These are phyloP conservation scores for Himalopsyche anomala DNA, from an alignment of 2,888 invertebrate species.

Conservation along the genomic window DNA sequence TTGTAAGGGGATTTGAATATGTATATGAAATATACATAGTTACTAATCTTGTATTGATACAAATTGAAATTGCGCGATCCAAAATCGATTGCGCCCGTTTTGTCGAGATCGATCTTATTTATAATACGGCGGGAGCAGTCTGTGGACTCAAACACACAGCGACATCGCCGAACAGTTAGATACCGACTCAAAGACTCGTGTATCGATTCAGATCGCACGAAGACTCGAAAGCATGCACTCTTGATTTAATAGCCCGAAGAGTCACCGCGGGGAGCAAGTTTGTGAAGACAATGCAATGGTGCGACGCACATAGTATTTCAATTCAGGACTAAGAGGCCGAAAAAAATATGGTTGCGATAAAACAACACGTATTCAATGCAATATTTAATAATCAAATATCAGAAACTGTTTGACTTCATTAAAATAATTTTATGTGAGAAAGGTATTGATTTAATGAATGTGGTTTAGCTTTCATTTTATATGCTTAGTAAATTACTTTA, in stretches of 20 bases:
- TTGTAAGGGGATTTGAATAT: too few species aligned
- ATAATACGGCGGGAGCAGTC: slow-evolving; percentile 27
- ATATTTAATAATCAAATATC: too few species aligned
- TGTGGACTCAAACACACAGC: slow-evolving; percentile 18
- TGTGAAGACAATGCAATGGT: slow-evolving; percentile 8
- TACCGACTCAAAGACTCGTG: slow-evolving; percentile 38
- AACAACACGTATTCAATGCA: too few species aligned
- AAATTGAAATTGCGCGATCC: slow-evolving; percentile 37
- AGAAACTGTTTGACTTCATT: too few species aligned
- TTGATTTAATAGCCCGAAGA: slow-evolving; percentile 19
- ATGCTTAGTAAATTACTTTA: too few species aligned
- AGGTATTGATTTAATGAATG: too few species aligned
- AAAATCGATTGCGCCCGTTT: background rate
- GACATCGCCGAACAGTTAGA: slow-evolving; percentile 29
- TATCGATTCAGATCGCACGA: slow-evolving; percentile 40
- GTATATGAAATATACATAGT: too few species aligned
- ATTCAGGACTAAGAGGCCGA: background rate
- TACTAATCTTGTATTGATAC: slow-evolving; percentile 6
- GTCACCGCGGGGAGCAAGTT: slow-evolving; percentile 38
- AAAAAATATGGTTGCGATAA: background rate
- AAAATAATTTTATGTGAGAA: too few species aligned
- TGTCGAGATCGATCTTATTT: slow-evolving; percentile 1
- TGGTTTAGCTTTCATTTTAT: too few species aligned
- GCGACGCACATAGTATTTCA: background rate
- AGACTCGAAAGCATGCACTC: slow-evolving; percentile 31